A percentile compares a stretch with the other conserved stretches of the same genome.
These are phyloP conservation scores for Sycophila texana DNA, from an alignment of 2,888 invertebrate genomes.

Conservation along the genomic window DNA sequence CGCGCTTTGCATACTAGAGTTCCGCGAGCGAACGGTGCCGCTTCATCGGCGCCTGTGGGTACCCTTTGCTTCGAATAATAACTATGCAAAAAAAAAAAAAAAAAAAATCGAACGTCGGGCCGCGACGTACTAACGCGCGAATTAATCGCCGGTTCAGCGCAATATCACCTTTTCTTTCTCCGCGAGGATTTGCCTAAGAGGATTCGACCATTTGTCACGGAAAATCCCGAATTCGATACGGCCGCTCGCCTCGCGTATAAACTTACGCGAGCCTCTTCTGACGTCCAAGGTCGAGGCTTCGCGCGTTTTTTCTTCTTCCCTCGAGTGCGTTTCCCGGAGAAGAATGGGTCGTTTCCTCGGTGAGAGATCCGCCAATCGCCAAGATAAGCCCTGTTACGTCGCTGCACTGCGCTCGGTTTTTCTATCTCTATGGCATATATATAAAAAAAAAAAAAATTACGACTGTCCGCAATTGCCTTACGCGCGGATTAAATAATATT, in stretches of 20 bases:
- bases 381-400: slow-evolving; percentile 16
- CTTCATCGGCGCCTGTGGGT: no score
- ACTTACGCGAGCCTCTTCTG: not conserved
- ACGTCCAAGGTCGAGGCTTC: slow-evolving; percentile 32
- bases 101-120: not conserved
- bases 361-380: slow-evolving; percentile 1
- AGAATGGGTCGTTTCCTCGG: slow-evolving; percentile 12
- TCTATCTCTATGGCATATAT: not conserved
- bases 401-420: not conserved
- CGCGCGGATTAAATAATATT: slow-evolving; percentile 41
- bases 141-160: slow-evolving; percentile 1
- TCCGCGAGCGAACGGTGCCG: no score
- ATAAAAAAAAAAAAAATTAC: slow-evolving; percentile 9
- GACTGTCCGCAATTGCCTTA: not conserved
- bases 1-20: no score
- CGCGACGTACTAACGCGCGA: not conserved
- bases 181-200: slow-evolving; percentile 3
- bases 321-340: slow-evolving; percentile 7
- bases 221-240: slow-evolving; percentile 23
- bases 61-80: no score
- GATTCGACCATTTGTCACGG: slow-evolving; percentile 5
- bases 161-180: not conserved
- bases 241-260: not conserved
- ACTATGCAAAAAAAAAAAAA: no score
- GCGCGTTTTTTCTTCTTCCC: not conserved